Conservation (phyloP, 2,888 invertebrate species). For the Platynereis dumerilii region DNA sequence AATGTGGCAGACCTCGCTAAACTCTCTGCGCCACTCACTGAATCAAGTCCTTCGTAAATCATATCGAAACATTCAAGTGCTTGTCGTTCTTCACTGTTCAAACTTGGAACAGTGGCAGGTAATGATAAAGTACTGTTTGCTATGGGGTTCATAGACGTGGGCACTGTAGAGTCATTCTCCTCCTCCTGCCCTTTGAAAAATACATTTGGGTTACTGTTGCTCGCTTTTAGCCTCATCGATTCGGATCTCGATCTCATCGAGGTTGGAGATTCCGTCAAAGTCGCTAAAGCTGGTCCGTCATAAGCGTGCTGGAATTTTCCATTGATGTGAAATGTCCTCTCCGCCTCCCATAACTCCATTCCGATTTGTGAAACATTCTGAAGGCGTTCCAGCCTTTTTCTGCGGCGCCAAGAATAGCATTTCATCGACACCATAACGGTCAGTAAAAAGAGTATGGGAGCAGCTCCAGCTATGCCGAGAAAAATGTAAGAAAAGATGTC, state of each 20-base stretch:
- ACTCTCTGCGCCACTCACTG: conserved; percentile 12
- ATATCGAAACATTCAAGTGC: conserved; percentile 33
- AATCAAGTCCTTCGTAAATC: conserved; percentile 31
- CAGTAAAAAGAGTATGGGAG: conserved; percentile 35
- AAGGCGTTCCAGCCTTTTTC: conserved; percentile 14
- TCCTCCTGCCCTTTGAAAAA: conserved; percentile 22
- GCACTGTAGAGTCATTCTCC: background rate
- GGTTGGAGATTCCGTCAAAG: conserved; percentile 14
- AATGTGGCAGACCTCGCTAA: background rate
- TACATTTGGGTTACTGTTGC: conserved; percentile 34
- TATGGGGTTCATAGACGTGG: background rate
- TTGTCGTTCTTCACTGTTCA: conserved; percentile 30
- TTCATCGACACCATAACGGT: conserved; percentile 28
- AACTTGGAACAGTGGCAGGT: background rate
- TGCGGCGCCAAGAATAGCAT: conserved; percentile 27
- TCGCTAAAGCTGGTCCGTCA: conserved; percentile 16
- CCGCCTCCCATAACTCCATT: conserved; percentile 27
- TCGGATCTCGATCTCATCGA: background rate
- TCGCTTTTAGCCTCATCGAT: conserved; percentile 12
- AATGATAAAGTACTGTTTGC: background rate
- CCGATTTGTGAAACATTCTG: conserved; percentile 5
- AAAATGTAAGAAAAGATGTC: conserved; percentile 36
- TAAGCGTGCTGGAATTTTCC: conserved; percentile 17
- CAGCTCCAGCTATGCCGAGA: conserved; percentile 32
- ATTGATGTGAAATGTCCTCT: conserved; percentile 15